Evolutionary conservation across 2,797 vertebrate genomes (phyloP).

Genomic region (Falco novaeseelandiae): DNA sequence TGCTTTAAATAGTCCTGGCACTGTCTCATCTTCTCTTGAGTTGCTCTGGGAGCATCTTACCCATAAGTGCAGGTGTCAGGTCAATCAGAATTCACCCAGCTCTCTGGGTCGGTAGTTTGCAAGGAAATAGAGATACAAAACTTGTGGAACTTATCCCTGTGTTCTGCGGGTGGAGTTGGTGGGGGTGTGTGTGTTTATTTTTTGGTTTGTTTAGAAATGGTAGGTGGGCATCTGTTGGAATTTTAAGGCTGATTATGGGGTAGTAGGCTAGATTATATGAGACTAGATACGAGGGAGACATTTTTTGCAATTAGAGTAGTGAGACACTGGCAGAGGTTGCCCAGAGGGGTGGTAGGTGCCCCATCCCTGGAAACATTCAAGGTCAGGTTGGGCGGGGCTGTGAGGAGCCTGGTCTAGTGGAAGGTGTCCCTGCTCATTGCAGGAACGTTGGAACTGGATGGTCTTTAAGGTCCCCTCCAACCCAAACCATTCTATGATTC

Average conservation of each 20-base stretch:
- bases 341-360: no score
- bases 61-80: slow-evolving; percentile 40
- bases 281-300: background rate
- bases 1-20: slow-evolving; percentile 53
- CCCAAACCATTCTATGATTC: background rate
- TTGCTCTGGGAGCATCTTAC: slow-evolving; percentile 25
- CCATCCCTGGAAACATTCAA: no score
- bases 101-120: background rate
- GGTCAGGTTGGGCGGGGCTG: no score
- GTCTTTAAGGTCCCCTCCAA: no score
- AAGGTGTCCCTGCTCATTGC: no score
- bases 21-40: slow-evolving; percentile 42
- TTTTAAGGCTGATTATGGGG: background rate
- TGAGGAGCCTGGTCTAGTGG: no score
- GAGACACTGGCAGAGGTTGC: no score
- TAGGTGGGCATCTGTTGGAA: background rate
- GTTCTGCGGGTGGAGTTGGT: background rate
- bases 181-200: background rate
- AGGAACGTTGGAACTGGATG: no score
- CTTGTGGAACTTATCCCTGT: background rate
- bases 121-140: background rate
- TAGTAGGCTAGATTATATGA: background rate
- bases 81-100: slow-evolving; percentile 24
- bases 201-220: background rate
- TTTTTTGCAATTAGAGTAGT: background rate